Percentiles rank a stretch among this genome's conserved stretches.
Evolutionary conservation across 2,888 invertebrate species (phyloP).

Genomic region (Caenorhabditis sp.): DNA sequence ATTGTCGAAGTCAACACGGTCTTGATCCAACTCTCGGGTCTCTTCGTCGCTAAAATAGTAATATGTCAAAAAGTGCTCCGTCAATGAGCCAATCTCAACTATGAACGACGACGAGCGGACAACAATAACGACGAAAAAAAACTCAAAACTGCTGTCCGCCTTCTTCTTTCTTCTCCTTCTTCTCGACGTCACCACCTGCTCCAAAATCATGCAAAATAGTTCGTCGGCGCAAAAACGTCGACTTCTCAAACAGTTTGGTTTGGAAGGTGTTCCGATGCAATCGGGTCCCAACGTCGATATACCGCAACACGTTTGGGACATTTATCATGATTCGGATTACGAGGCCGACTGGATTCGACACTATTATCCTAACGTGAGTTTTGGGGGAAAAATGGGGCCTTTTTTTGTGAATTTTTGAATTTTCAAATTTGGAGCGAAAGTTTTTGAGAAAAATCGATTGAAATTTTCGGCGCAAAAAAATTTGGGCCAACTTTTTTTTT

Average conservation of each 20-base stretch:
- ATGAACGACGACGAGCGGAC: conserved; percentile 44
- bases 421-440: no score
- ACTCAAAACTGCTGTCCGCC: conserved; percentile 23
- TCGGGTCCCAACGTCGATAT: conserved; percentile 39
- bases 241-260: conserved; percentile 42
- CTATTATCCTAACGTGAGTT: conserved; percentile 51
- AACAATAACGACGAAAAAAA: conserved; percentile 37
- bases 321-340: conserved; percentile 54
- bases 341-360: conserved; percentile 57
- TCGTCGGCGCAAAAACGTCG: conserved; percentile 10
- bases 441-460: no score
- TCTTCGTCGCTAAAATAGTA: neutral
- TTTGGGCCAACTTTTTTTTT: no score
- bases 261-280: conserved; percentile 40
- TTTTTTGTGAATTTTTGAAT: no score
- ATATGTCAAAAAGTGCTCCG: conserved; percentile 9
- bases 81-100: conserved; percentile 44
- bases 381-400: no score
- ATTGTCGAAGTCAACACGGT: neutral
- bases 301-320: conserved; percentile 61
- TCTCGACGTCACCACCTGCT: conserved; percentile 11
- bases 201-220: neutral
- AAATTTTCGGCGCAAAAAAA: no score
- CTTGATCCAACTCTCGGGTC: neutral
- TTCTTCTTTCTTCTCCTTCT: conserved; percentile 32